Conservation (phyloP, 2,888 invertebrate species). For the Scaeva pyrastri region DNA sequence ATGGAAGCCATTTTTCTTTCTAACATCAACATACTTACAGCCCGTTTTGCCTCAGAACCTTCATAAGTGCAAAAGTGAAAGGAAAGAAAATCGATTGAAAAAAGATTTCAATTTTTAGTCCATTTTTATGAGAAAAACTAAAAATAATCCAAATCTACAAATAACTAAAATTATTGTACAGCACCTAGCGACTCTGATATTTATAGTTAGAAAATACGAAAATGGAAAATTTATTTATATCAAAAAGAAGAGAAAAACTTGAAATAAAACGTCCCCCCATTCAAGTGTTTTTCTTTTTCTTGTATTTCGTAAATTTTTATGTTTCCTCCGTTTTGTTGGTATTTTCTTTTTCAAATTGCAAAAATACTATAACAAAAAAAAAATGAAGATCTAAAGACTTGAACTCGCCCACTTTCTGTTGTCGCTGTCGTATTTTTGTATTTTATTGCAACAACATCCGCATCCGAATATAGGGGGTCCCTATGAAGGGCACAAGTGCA, state of each 20-base stretch:
- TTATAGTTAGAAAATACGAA: constrained; percentile 7
- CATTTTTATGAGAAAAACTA: neutral
- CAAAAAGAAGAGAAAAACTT: constrained; percentile 2
- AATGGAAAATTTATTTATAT: neutral
- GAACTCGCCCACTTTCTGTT: constrained; percentile 35
- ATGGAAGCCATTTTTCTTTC: neutral
- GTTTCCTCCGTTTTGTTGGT: constrained; percentile 16
- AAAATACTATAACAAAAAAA: neutral
- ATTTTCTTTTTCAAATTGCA: constrained; percentile 49
- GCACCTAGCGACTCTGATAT: neutral
- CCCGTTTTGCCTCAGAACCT: neutral
- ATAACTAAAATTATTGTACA: neutral
- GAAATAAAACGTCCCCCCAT: constrained; percentile 32
- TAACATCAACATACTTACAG: neutral
- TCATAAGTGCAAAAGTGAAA: neutral
- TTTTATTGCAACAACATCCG: constrained; percentile 62
- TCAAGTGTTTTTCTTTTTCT: constrained; percentile 43
- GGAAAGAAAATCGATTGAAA: neutral
- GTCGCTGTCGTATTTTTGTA: constrained; percentile 35
- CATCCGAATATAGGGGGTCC: constrained; percentile 56
- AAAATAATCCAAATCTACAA: neutral
- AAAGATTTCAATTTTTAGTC: neutral
- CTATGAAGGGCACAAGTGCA: constrained; percentile 40
- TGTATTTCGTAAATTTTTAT: constrained; percentile 21
- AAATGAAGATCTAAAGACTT: constrained; percentile 17